Base-by-base conservation (phyloP, 1,140 invertebrate species). In the Lordiphosa collinella region DNA sequence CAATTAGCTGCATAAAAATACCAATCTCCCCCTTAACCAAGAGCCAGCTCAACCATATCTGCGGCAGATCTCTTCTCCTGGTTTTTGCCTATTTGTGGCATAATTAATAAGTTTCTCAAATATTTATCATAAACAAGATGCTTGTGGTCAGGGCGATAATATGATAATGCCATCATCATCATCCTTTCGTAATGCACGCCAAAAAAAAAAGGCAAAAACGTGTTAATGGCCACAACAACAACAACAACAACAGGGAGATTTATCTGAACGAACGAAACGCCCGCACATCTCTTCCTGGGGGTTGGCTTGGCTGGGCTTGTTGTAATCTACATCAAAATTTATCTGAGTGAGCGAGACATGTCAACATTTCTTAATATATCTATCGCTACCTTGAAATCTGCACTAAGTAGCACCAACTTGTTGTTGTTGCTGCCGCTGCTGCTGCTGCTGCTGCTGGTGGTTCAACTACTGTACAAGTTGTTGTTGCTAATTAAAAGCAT, bases 401-500 rank as follows among this genome's bases (percentile, higher is more conserved):
- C 67, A 76, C 55, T 76, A 84, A 82, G 78, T 84, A 71, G 76
- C 78, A 82, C 66, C 76, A 82, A 67, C 56, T 67, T 51, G 49
- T 48, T 51, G 47, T 29, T 38, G 53, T 16, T 49, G 47, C 12
- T 32, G 41, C 34, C 54, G 53, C 14, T 49, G 47, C 12, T 32
- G 41, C 34, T 59, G 60, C 29, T 29, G 54, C 14, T 53, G 70
- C 10, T 54, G 50, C 14, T 52, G 64, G 43, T 69, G 65, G 49
- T 38, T 51, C 71, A 71, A 73, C 74, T 80, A 74, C 75, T 80
- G 76, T 80, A 84, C 73, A 84, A 85, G 78, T 84, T 84, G 78
- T 84, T 84, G 78, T 84, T 84, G 78, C 78, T 84, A 84, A 84
- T 84, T 84, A 84, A 84, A 84, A 84, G 78, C 78, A 84, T 84